These are phyloP conservation scores for Dissostichus mawsoni DNA, from an alignment of 2,113 vertebrate genomes.

Conservation along the genomic window DNA sequence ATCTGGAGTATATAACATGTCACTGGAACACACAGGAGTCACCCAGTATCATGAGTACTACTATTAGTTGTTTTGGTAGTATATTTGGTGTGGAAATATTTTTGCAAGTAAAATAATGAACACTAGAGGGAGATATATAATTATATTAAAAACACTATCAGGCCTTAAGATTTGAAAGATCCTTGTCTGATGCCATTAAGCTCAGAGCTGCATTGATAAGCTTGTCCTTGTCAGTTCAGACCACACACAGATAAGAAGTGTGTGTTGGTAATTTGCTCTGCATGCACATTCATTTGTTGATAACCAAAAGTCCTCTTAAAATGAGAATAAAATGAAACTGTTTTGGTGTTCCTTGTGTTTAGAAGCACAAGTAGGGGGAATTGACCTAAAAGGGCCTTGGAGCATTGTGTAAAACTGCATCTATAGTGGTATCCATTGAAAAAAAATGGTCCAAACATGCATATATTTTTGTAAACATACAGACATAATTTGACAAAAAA, in stretches of 20 bases:
- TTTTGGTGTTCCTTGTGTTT: not conserved
- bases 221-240: conserved; percentile 6
- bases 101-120: conserved; percentile 8
- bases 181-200: not conserved
- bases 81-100: not conserved
- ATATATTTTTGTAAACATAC: not conserved
- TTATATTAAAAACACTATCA: not conserved
- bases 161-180: not conserved
- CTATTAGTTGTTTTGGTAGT: too few relatives aligned
- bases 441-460: not conserved
- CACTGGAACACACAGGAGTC: not conserved
- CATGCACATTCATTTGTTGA: not conserved
- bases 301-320: not conserved
- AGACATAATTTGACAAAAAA: not conserved
- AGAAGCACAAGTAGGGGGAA: not conserved
- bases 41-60: too few relatives aligned
- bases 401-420: too few relatives aligned
- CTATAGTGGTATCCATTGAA: not conserved
- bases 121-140: conserved; percentile 62
- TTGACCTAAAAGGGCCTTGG: not conserved
- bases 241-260: not conserved
- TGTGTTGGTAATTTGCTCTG: not conserved
- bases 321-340: not conserved
- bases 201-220: not conserved
- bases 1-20: not conserved